Evolutionary conservation across 2,797 vertebrate species (phyloP), one percentile per base, ranked within the genome.

Genomic region (Melanitta fusca): DNA sequence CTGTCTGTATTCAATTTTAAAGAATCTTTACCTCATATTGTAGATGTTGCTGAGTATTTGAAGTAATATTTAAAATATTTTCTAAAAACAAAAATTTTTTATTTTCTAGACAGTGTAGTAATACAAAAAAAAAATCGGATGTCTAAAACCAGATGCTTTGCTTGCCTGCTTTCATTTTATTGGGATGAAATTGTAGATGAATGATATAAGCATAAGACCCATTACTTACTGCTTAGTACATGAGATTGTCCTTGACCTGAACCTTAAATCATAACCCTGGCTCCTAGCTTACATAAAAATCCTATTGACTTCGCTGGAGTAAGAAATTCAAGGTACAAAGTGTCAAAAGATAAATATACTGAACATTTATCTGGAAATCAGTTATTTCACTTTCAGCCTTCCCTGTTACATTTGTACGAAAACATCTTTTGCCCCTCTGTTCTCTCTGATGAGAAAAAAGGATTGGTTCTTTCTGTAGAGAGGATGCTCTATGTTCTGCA

Each of bases 401-500:
- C 25, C 79, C n/a, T 16, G 24, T 95, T 95, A 73, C 47, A 45
- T 73, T 95, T 95, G 83, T 8, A 24, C 15, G 8, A 68, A 84
- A 56, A 6, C 21, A 18, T 62, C 34, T 83, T 96, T 82, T 80
- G 11, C 28, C 53, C 13, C 53, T 32, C 7, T 90, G 2, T 34
- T 96, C 51, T 89, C 34, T 86, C 25, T 85, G 91, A 83, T 47
- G 71, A 91, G 22, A 79, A 30, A 20, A 92, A 92, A 51, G 25
- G 10, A 58, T 65, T 73, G 82, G 82, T 95, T 90, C 21, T 20
- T 83, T 96, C 80, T 78, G 13, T 49, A 54, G 39, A 89, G 73
- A 88, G 57, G 64, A 79, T 79, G 18, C 11, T 66, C 6, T 61
- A 25, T 92, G n/a, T 8, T 41, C 66, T 89, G 25, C 62, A 94